Percentiles rank a stretch among this genome's conserved stretches.
These are phyloP conservation scores for Cosmorhoe ocellata DNA, from an alignment of 2,888 invertebrate species.

Conservation along the genomic window DNA sequence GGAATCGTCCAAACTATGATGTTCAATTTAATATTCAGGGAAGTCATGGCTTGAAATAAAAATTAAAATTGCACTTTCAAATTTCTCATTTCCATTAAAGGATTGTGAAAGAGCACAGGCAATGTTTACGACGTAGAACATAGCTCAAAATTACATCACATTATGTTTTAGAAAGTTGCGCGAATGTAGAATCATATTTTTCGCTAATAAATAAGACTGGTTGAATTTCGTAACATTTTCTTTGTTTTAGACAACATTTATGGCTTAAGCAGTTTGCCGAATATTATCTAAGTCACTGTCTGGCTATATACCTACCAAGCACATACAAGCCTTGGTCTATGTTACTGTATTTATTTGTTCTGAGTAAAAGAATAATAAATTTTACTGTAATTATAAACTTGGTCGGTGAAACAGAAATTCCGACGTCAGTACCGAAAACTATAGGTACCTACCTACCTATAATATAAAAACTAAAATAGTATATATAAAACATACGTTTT, in stretches of 20 bases:
- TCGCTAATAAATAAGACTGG: conserved; percentile 23
- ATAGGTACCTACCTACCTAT: no score
- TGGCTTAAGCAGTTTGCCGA: neutral
- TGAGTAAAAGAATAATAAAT: no score
- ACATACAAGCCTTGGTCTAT: no score
- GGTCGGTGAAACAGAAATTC: no score
- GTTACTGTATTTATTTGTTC: no score
- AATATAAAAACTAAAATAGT: no score
- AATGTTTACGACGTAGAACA: conserved; percentile 31
- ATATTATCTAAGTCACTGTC: no score
- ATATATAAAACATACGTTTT: no score
- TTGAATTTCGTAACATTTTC: conserved; percentile 25
- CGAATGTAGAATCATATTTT: conserved; percentile 27
- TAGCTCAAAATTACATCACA: conserved; percentile 39
- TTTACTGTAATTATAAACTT: no score
- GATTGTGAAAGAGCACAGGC: conserved; percentile 36
- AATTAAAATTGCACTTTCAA: conserved; percentile 24
- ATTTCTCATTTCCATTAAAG: conserved; percentile 34
- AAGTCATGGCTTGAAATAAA: conserved; percentile 22
- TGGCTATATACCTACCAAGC: no score
- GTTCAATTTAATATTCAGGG: conserved; percentile 21
- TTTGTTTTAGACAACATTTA: conserved; percentile 20
- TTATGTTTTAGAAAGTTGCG: conserved; percentile 39
- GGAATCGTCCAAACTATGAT: neutral
- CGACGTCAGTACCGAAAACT: no score